These are phyloP conservation scores for Percopsis transmontana DNA, from an alignment of 2,113 vertebrate genomes.

Conservation along the genomic window DNA sequence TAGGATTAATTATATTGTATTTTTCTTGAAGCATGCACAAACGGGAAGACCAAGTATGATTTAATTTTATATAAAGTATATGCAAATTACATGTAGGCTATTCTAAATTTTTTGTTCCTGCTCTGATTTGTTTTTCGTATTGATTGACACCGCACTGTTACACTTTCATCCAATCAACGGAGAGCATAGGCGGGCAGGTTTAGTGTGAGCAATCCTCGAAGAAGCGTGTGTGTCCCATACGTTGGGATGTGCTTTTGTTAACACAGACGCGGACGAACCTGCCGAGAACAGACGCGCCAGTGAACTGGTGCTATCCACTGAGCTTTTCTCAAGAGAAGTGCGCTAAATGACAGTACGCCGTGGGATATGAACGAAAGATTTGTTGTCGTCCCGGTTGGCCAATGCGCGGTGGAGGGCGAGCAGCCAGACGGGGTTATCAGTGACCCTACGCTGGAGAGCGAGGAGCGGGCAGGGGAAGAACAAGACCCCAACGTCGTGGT, in stretches of 20 bases:
- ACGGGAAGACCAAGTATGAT: neutral
- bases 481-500: constrained; percentile 55
- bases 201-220: constrained; percentile 61
- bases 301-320: neutral
- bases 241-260: constrained; percentile 6
- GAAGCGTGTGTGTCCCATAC: constrained; percentile 21
- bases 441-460: constrained; percentile 41
- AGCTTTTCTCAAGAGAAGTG: constrained; percentile 15
- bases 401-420: constrained; percentile 19
- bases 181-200: constrained; percentile 21
- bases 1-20: too few relatives aligned
- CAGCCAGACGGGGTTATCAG: constrained; percentile 19
- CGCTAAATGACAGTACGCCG: constrained; percentile 1
- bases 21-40: too few relatives aligned
- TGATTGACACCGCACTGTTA: constrained; percentile 46
- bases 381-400: constrained; percentile 75
- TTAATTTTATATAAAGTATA: neutral
- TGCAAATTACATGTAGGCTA: neutral
- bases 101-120: neutral
- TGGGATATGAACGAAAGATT: constrained; percentile 80
- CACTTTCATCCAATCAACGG: constrained; percentile 53
- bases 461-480: constrained; percentile 18
- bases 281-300: constrained; percentile 12
- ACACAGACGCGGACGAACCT: neutral
- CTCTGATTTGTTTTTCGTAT: constrained; percentile 13